Base-by-base conservation (phyloP, 2,113 vertebrate genomes). In the Columba livia region DNA sequence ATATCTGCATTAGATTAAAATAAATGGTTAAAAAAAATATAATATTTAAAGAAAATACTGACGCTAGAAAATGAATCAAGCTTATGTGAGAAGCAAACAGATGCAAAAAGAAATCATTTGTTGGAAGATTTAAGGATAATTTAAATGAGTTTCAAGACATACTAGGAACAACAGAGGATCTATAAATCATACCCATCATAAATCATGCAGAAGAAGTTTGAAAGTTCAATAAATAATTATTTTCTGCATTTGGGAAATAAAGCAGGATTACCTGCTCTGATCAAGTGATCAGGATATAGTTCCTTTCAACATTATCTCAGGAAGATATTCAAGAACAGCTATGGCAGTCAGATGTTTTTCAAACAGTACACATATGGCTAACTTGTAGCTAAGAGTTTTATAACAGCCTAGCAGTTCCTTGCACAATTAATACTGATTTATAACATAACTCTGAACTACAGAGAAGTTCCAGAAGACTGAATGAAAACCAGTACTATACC, bases 151-250 rank as follows among this genome's bases (percentile, higher is more conserved):
- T 94, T 95, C 74, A 66, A 77, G 62, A 75, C 31, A 71, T 42
- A 69, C 31, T 66, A 85, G 62, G 71, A 94, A 79, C 60, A 95
- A 82, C 8, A 71, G 38, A 91, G 28, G 47, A 89, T 93, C 93
- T 91, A 92, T 85, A 94, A 87, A 91, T 61, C 0, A 0, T 57
- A 94, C 72, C 85, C 60, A 57, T 73, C 71, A 83, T 54, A 89
- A 92, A 79, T 88, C 81, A 94, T 58, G 79, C 79, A 95, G 94
- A 91, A 96, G 32, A 91, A 34, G 36, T 75, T 85, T 74, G 75
- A 79, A 93, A 90, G 78, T 91, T 95, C 94, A 87, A 95, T 94
- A 97, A 92, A 95, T 94, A 94, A 90, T 92, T 96, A 94, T 85
- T 74, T 96, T 90, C 48, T 64, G 65, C 38, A 91, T 79, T 87